A percentile compares a stretch with the other conserved stretches of the same genome.
Conservation (phyloP, 2,797 vertebrate species). For the Lepus oiostolus region DNA sequence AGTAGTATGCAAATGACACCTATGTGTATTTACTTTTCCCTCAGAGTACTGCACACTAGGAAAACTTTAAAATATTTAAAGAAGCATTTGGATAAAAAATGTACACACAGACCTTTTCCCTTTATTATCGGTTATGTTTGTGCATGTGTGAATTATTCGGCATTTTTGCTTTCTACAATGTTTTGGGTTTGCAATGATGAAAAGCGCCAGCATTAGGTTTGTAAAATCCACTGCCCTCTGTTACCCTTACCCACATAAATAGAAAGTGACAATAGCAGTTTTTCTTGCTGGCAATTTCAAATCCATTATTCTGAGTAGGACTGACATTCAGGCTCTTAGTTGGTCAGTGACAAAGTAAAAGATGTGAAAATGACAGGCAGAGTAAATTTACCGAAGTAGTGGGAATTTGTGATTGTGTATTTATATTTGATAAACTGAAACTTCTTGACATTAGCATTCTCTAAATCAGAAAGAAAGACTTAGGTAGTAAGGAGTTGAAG, state of each 20-base stretch:
- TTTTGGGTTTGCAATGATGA: neutral
- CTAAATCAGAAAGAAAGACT: neutral
- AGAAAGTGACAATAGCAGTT: neutral
- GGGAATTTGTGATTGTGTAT: neutral
- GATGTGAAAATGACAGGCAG: slow-evolving; percentile 21
- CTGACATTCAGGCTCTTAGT: slow-evolving; percentile 15
- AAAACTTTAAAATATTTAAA: slow-evolving; percentile 6
- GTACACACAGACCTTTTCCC: neutral
- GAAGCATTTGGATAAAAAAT: neutral
- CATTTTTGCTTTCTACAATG: neutral
- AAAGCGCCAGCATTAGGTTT: neutral
- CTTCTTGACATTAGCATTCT: neutral
- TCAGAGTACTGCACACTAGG: neutral
- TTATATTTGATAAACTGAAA: slow-evolving; percentile 11
- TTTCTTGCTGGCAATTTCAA: slow-evolving; percentile 52
- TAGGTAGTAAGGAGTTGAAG: neutral
- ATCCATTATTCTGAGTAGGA: slow-evolving; percentile 55
- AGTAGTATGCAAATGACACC: neutral
- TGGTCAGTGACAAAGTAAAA: slow-evolving; percentile 57
- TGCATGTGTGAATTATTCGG: neutral
- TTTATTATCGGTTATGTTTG: neutral
- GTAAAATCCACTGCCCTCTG: slow-evolving; percentile 5
- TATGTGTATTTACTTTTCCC: neutral
- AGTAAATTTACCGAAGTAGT: neutral
- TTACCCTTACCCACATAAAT: slow-evolving; percentile 32